Percentiles rank a stretch among this genome's conserved stretches.
Conservation (phyloP, 2,888 invertebrate genomes). For the Sussaba pulchella region DNA sequence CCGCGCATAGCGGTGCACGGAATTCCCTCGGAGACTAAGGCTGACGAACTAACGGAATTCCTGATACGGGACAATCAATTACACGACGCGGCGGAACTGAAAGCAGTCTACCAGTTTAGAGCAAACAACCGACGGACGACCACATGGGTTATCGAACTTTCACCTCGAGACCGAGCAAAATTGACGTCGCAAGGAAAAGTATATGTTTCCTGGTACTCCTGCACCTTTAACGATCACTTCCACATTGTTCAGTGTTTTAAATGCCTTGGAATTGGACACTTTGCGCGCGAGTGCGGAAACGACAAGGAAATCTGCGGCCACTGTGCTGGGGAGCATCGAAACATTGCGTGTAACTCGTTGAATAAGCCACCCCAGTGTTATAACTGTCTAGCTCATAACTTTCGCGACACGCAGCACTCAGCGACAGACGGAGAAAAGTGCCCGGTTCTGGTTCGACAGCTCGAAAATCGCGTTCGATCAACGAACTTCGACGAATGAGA, state of each 20-base stretch:
- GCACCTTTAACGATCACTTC: constrained; percentile 60
- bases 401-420: not conserved
- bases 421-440: not conserved
- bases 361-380: not conserved
- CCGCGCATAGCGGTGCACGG: constrained; percentile 37
- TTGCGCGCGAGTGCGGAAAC: not conserved
- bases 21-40: constrained; percentile 9
- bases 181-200: constrained; percentile 9
- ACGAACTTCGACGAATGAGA: not conserved
- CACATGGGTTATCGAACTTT: constrained; percentile 10
- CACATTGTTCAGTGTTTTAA: not conserved
- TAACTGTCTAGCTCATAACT: not conserved
- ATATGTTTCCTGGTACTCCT: constrained; percentile 21
- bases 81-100: not conserved
- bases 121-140: not conserved
- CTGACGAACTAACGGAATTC: constrained; percentile 1
- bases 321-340: not conserved
- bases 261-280: constrained; percentile 21
- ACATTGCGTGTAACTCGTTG: too few species aligned
- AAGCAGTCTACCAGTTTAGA: constrained; percentile 11
- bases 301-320: constrained; percentile 1
- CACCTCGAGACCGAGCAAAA: not conserved
- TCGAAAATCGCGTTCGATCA: not conserved
- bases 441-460: not conserved
- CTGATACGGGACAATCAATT: not conserved